Evolutionary conservation across 2,888 invertebrate species (phyloP).

Genomic region (Abrostola triplasia): DNA sequence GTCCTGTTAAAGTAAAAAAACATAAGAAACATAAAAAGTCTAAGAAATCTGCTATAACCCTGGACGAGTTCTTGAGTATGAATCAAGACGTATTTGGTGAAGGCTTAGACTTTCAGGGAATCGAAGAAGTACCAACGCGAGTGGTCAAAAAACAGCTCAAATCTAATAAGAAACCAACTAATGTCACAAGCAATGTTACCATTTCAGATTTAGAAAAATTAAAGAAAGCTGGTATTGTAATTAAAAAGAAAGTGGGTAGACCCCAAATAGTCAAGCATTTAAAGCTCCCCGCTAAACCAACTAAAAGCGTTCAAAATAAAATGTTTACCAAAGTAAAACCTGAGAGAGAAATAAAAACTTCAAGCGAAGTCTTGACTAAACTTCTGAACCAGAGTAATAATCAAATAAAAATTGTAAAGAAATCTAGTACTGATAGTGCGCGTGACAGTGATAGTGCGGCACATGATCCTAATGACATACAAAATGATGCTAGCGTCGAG

Average conservation of each 20-base stretch:
- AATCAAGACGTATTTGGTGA: conserved; percentile 86
- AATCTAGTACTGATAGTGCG: conserved; percentile 51
- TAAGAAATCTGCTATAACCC: conserved; percentile 81
- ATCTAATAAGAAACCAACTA: conserved; percentile 63
- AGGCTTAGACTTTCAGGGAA: conserved; percentile 80
- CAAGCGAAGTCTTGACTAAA: conserved; percentile 77
- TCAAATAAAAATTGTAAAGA: conserved; percentile 82
- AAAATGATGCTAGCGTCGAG: conserved; percentile 6
- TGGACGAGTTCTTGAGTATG: conserved; percentile 85
- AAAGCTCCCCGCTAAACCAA: conserved; percentile 29
- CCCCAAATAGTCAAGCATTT: conserved; percentile 38
- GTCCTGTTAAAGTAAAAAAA: conserved; percentile 75
- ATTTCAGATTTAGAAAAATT: conserved; percentile 76
- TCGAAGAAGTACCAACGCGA: conserved; percentile 83
- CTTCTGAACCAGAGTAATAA: conserved; percentile 78
- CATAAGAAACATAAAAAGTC: conserved; percentile 84
- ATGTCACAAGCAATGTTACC: conserved; percentile 59
- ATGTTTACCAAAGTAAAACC: conserved; percentile 36
- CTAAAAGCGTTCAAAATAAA: conserved; percentile 25
- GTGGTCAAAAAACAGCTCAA: conserved; percentile 77
- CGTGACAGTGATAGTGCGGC: conserved; percentile 37
- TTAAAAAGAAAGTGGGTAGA: conserved; percentile 70
- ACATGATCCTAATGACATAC: conserved; percentile 34
- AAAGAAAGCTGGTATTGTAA: conserved; percentile 79
- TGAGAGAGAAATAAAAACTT: conserved; percentile 60